Percentiles rank a stretch among this genome's conserved stretches.
Conservation (phyloP, 2,888 invertebrate species). For the Gymnosoma rotundatum region DNA sequence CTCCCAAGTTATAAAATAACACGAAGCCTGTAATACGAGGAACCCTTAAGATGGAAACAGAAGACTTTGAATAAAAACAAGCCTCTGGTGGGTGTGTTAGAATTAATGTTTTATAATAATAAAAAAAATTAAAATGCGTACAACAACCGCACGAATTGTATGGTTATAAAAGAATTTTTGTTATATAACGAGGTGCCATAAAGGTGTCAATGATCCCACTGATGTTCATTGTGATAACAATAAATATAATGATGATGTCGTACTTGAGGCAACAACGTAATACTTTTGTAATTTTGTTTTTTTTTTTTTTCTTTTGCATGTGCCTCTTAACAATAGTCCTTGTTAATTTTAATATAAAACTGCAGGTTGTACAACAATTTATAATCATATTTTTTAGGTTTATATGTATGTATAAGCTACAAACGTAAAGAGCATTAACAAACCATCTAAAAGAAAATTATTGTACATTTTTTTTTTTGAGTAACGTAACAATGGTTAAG, state of each 20-base stretch:
- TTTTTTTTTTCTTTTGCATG: background rate
- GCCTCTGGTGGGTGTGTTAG: background rate
- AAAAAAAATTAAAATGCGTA: conserved; percentile 14
- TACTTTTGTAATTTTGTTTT: conserved; percentile 12
- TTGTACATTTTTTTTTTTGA: conserved; percentile 40
- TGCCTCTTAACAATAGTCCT: background rate
- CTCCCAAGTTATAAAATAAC: conserved; percentile 20
- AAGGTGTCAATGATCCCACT: conserved; percentile 68
- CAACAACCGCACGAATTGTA: background rate
- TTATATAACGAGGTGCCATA: conserved; percentile 59
- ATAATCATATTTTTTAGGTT: background rate
- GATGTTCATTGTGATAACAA: conserved; percentile 63
- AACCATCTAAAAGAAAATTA: conserved; percentile 14
- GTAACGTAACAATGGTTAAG: conserved; percentile 45
- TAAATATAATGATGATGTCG: conserved; percentile 64
- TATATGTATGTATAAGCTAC: background rate
- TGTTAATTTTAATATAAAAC: conserved; percentile 35
- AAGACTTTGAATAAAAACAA: conserved; percentile 31
- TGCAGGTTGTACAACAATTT: conserved; percentile 10
- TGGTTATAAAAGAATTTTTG: conserved; percentile 5
- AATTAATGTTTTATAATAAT: conserved; percentile 32
- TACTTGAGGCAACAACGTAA: conserved; percentile 55
- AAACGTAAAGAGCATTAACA: conserved; percentile 5
- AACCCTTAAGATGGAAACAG: background rate
- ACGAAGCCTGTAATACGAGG: conserved; percentile 25